These are phyloP conservation scores for Bambusicola thoracicus DNA, from an alignment of 2,113 vertebrate genomes.

Conservation along the genomic window DNA sequence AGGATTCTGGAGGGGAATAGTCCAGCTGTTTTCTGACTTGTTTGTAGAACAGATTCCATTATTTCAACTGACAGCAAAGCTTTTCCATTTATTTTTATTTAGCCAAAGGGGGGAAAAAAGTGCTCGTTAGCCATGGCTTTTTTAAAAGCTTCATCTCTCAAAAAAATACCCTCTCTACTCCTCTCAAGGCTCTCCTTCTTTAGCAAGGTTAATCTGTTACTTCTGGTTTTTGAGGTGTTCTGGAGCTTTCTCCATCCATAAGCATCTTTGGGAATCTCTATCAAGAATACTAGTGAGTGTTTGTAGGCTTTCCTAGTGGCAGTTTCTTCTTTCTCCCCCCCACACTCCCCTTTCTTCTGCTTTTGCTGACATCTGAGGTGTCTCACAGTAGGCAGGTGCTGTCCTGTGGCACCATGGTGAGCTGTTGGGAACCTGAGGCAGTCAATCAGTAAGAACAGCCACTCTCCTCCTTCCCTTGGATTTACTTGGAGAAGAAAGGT, in stretches of 20 bases:
- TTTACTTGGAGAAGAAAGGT: not conserved
- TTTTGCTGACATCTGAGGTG: not conserved
- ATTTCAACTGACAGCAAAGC: not conserved
- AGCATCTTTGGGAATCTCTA: not conserved
- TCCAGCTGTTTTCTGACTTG: not conserved
- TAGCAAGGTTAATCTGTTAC: not conserved
- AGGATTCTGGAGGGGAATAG: not conserved
- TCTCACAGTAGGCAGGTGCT: not conserved
- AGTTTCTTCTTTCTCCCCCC: not conserved
- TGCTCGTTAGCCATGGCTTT: not conserved
- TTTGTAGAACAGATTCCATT: not conserved
- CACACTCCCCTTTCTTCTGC: rapidly evolving
- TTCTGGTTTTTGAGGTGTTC: not conserved
- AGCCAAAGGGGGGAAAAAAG: rapidly evolving
- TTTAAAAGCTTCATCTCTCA: not conserved
- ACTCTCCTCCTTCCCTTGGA: not conserved
- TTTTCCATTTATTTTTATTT: not conserved
- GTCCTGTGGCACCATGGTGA: not conserved
- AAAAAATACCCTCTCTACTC: not conserved
- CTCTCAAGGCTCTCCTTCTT: not conserved
- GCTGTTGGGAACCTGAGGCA: not conserved
- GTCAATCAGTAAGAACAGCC: not conserved
- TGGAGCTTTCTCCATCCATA: not conserved
- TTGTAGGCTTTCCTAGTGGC: not conserved
- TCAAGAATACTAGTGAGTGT: not conserved